Evolutionary conservation across 2,797 vertebrate species (phyloP), one percentile per base, ranked within the genome.

Genomic region (Adelosebastes latens): DNA sequence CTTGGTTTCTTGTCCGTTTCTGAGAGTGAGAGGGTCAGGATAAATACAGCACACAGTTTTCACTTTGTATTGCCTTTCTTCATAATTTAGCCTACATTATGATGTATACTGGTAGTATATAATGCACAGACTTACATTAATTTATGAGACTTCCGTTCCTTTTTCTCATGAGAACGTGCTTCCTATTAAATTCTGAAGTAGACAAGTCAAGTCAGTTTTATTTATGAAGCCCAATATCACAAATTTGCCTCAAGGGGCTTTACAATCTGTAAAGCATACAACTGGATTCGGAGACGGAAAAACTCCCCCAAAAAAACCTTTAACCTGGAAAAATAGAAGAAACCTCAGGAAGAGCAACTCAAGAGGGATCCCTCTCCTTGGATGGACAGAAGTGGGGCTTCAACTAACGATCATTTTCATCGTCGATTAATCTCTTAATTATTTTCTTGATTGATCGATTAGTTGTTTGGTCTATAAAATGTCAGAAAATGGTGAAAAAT

Each of bases 1-100:
- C 75, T 75, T 78, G 58, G 24, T 73, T 84, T 64, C 34, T 52
- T 70, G 56, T 82, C 78, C 63, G 32, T 70, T 67, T 77, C 16
- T 71, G 52, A 69, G 46, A 58, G 58, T 72, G 20, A 62, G 16
- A 64, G 49, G 32, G 11, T 42, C 1, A 71, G 42, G 11, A 53
- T 78, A 20, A 56, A 59, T 27, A 71, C 36, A 69, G 11, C 20
- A 36, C 22, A n/a, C 56, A 20, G 32, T 22, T 56, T 61, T 74
- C 20, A 36, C 27, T 29, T 53, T 34, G 24, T 20, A 39, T 42
- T 36, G 16, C 39, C 29, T 42, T n/a, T 39, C 20, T 5, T 68
- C 12, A 46, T 22, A 24, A 20, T 61, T 4, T n/a, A 52, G 49
- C 20, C 49, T 52, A 12, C 34, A 70, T 39, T 60, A 25, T 58